Evolutionary conservation across 2,888 invertebrate species (phyloP).

Genomic region (Pammene fasciana): DNA sequence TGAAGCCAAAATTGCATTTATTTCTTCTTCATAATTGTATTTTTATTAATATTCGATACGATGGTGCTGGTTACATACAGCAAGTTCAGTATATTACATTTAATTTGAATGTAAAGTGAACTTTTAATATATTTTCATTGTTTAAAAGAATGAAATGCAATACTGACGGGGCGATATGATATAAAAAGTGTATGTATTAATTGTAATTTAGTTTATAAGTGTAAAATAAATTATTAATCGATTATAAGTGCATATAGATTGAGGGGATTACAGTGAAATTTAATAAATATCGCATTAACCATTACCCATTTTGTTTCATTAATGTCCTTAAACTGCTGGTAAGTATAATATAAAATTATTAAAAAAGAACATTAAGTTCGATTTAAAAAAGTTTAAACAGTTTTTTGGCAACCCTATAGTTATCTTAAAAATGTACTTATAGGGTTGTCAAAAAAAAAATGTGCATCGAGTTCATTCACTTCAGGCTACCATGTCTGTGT

Average conservation of each 20-base stretch:
- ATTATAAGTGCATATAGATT: slow-evolving; percentile 78
- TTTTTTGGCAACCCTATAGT: too few species aligned
- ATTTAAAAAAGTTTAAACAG: too few species aligned
- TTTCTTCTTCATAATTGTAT: slow-evolving; percentile 17
- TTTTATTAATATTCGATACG: slow-evolving; percentile 17
- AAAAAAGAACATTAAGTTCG: too few species aligned
- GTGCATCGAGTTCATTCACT: too few species aligned
- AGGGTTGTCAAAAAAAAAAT: too few species aligned
- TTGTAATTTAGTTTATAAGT: slow-evolving; percentile 70
- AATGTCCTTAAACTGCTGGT: background rate
- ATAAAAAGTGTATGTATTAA: slow-evolving; percentile 61
- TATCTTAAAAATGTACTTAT: too few species aligned
- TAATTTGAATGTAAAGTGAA: slow-evolving; percentile 33
- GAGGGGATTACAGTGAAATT: slow-evolving; percentile 81
- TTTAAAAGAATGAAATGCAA: slow-evolving; percentile 66
- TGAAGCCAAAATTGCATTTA: slow-evolving; percentile 37
- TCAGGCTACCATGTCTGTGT: too few species aligned
- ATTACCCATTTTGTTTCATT: slow-evolving; percentile 57
- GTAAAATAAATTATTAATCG: slow-evolving; percentile 81
- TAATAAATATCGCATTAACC: slow-evolving; percentile 83
- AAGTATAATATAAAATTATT: too few species aligned
- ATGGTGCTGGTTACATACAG: slow-evolving; percentile 38
- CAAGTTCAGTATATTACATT: slow-evolving; percentile 38
- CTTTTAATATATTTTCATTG: slow-evolving; percentile 70
- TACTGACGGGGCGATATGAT: slow-evolving; percentile 67